Percentiles rank a stretch among this genome's conserved stretches.
Evolutionary conservation across 2,888 invertebrate species (phyloP).

Genomic region (Rotaria socialis): DNA sequence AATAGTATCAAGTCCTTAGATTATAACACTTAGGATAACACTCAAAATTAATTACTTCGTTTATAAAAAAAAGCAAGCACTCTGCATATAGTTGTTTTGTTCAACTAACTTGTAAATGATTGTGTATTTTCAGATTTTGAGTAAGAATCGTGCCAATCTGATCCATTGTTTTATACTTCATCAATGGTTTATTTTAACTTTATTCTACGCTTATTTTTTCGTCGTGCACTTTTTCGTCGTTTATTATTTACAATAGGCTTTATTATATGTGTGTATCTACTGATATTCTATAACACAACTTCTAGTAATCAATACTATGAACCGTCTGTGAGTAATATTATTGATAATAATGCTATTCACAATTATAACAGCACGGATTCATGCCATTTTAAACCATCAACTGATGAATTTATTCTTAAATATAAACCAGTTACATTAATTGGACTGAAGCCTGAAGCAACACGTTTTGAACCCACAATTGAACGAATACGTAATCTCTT

Average conservation of each 20-base stretch:
- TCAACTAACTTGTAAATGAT: no score
- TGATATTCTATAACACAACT: background rate
- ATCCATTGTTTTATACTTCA: no score
- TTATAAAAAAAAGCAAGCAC: no score
- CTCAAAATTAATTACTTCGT: no score
- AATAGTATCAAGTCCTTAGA: no score
- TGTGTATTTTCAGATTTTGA: no score
- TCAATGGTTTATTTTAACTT: no score
- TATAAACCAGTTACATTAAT: background rate
- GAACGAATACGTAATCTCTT: background rate
- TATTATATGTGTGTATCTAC: background rate
- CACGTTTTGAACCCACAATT: background rate
- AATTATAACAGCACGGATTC: no score
- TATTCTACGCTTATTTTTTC: background rate
- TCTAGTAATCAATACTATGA: background rate
- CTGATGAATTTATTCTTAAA: background rate
- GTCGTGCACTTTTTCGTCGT: background rate
- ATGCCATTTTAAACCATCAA: background rate
- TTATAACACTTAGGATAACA: no score
- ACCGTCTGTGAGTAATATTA: background rate
- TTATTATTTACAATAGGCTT: background rate
- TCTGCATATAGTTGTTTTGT: no score
- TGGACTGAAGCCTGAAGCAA: background rate
- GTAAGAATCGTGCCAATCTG: no score
- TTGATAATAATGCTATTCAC: no score